These are phyloP conservation scores for Phalloptychus januarius DNA, from an alignment of 2,797 vertebrate genomes.

Conservation along the genomic window DNA sequence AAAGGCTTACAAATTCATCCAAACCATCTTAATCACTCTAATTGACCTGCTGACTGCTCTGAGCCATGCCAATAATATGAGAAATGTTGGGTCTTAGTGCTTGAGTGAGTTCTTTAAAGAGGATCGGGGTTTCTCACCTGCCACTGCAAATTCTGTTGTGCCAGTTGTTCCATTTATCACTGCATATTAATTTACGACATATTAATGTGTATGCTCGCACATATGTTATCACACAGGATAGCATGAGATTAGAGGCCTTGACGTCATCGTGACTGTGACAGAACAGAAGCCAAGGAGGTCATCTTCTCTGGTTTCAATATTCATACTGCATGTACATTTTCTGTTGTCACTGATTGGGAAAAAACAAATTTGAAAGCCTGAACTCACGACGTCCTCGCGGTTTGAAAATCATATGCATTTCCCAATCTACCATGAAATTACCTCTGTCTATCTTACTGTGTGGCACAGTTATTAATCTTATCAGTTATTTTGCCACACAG, in stretches of 20 bases:
- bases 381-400: neutral
- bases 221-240: slow-evolving; percentile 19
- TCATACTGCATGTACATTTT: neutral
- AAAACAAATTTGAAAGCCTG: slow-evolving; percentile 18
- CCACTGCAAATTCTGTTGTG: slow-evolving; percentile 7
- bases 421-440: slow-evolving; percentile 30
- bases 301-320: slow-evolving; percentile 28
- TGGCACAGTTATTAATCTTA: slow-evolving; percentile 29
- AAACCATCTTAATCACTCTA: slow-evolving; percentile 60
- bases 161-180: slow-evolving; percentile 16
- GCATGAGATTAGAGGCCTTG: slow-evolving; percentile 44
- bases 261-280: slow-evolving; percentile 17
- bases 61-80: slow-evolving; percentile 40
- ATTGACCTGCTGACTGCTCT: slow-evolving; percentile 53
- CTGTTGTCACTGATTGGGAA: neutral
- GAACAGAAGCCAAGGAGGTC: slow-evolving; percentile 29
- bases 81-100: slow-evolving; percentile 16
- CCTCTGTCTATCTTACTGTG: slow-evolving; percentile 6
- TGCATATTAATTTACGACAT: slow-evolving; percentile 29
- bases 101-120: slow-evolving; percentile 18
- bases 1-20: slow-evolving; percentile 59
- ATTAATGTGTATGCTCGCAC: slow-evolving; percentile 33
- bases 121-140: slow-evolving; percentile 50
- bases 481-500: slow-evolving; percentile 37
- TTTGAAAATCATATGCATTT: slow-evolving; percentile 25